Evolutionary conservation across 2,113 vertebrate genomes (phyloP), one percentile per base, ranked within the genome.

Genomic region (Amphilophus citrinellus): DNA sequence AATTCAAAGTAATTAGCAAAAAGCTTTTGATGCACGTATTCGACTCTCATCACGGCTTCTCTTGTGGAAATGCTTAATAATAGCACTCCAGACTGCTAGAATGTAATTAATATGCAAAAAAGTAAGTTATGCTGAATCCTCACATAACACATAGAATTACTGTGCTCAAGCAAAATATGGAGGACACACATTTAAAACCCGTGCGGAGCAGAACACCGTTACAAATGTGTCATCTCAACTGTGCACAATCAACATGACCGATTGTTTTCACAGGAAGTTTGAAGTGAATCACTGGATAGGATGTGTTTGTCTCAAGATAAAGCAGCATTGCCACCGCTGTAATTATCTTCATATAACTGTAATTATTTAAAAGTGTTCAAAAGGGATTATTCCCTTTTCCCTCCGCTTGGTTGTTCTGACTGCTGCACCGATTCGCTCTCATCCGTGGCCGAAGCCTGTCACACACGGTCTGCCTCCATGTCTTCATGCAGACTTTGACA

Each of bases 291-390:
- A 92, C 86, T 87, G 86, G 87, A 87, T 80, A 88, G 85, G 87
- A 93, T 84, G 83, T 92, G 90, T 91, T 92, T 89, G 87, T 91
- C 90, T 87, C 87, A 61, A 91, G 92, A 95, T 92, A 89, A 94
- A 94, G 93, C 91, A 85, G 84, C 80, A 88, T 83, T 85, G 90
- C 90, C 88, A 92, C 88, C 71, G 83, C 89, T 90, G 87, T 93
- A 95, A 96, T 96, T 95, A 95, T 96, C 89, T 95, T 93, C 83
- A 87, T 93, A 93, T 95, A 93, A 94, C 91, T 93, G 93, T 94
- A 94, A 95, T 96, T 95, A 95, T 95, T 96, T 94, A 57, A 93
- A 95, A 94, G 89, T 92, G 87, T 91, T 91, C 84, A 92, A 94
- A 95, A 93, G 32, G 42, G 89, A 95, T 96, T 92, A 94, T 89